Base-by-base conservation (phyloP, 2,797 vertebrate genomes). In the Tangara arthus region DNA sequence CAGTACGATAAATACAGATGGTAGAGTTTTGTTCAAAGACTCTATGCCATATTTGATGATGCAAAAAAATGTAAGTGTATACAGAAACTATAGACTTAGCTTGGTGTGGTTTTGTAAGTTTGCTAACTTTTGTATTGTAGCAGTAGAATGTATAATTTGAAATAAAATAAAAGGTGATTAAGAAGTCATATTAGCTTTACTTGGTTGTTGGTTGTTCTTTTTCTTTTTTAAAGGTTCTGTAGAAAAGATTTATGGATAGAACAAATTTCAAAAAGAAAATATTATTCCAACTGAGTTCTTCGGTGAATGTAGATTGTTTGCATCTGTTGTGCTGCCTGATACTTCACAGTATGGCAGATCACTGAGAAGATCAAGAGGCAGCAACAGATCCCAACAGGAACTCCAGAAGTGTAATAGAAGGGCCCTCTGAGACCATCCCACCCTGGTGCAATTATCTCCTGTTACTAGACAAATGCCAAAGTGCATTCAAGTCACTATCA, bases 201-300 rank as follows among this genome's bases (percentile, higher is more conserved):
- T 75, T 81, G 9, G 3, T 39, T 64, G 5, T 8, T 39, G 14
- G 11, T 57, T 63, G 28, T 14, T 71, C 5, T 14, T 55, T 61
- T 20, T 35, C 9, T 78, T 59, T 79, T 91, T 79, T 11, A 72
- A 93, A 94, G 27, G 28, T 84, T 66, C 63, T 37, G 35, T 66
- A 57, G 57, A 72, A 95, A 91, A 88, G 79, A 86, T 91, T 90
- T 69, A 79, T 89, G 83, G 94, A 79, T 37, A 87, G 65, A 85
- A 90, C 66, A 95, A 97, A 96, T 96, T 84, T 76, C 56, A 95
- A 70, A 98, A 96, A 79, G 63, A 96, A 98, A 97, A 97, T 82
- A 93, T 89, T 96, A 94, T 89, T 97, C 60, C 82, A 93, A 73
- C 65, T 39, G 53, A 95, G 41, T 50, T 78, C 94, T 96, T 94